These are phyloP conservation scores for Laticauda colubrina DNA, from an alignment of 2,113 vertebrate genomes.

Conservation along the genomic window DNA sequence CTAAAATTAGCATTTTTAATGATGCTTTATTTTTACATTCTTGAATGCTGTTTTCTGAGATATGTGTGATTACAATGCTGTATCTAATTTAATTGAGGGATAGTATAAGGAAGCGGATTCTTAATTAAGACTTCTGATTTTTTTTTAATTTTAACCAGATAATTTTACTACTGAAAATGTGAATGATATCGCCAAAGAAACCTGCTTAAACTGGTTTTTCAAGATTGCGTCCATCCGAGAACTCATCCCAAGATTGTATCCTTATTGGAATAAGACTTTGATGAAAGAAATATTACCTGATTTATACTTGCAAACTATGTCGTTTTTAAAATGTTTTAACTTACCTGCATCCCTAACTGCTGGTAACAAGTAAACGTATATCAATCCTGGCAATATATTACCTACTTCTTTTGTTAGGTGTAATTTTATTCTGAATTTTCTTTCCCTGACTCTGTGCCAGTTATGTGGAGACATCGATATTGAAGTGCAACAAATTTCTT, in stretches of 20 bases:
- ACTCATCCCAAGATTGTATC: conserved; percentile 96
- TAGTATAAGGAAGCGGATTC: neutral
- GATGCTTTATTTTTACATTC: neutral
- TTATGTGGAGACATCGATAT: conserved; percentile 93
- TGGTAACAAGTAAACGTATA: too few relatives aligned
- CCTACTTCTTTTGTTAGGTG: neutral
- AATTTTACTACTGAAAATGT: conserved; percentile 87
- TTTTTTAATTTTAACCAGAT: conserved; percentile 68
- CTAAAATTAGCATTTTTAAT: neutral
- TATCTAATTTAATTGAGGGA: neutral
- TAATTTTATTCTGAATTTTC: conserved; percentile 26
- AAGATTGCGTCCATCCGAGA: conserved; percentile 98
- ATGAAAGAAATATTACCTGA: neutral
- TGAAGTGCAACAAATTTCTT: conserved; percentile 94
- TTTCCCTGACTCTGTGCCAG: conserved; percentile 79
- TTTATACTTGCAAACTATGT: neutral
- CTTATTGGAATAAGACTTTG: conserved; percentile 60
- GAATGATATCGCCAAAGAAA: conserved; percentile 94
- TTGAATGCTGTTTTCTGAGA: neutral
- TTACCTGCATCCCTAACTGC: neutral
- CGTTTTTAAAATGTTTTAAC: neutral
- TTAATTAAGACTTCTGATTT: neutral
- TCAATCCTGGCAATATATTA: neutral
- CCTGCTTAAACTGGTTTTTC: conserved; percentile 99
- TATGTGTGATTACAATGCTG: neutral